Conservation (phyloP, 2,797 vertebrate genomes). For the Ambastaia sidthimunki region DNA sequence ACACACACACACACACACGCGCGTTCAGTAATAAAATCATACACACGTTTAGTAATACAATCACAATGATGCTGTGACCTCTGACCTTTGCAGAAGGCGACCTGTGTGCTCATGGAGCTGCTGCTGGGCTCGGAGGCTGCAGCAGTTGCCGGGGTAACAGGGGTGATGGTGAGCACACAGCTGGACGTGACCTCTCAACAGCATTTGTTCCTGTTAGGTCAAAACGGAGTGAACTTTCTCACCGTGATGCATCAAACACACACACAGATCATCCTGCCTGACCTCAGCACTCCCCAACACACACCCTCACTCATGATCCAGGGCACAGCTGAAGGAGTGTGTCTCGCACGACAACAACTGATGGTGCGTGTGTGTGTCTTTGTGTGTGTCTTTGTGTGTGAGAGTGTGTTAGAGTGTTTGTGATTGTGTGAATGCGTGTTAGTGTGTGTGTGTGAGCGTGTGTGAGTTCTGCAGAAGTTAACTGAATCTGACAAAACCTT, state of each 20-base stretch:
- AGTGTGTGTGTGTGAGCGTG: too few relatives aligned
- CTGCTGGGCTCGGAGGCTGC: conserved; percentile 75
- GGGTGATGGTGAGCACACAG: conserved; percentile 76
- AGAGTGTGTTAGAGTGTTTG: too few relatives aligned
- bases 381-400: too few relatives aligned
- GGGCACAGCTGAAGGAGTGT: conserved; percentile 80
- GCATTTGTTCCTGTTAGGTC: conserved; percentile 81
- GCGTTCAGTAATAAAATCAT: neutral
- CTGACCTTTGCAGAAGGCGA: conserved; percentile 73
- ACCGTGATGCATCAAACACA: conserved; percentile 84
- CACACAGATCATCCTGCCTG: conserved; percentile 83
- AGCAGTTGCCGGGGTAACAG: conserved; percentile 54
- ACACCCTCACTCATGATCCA: conserved; percentile 79
- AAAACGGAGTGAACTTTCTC: conserved; percentile 82
- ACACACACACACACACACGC: conserved; percentile 11
- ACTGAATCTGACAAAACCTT: neutral
- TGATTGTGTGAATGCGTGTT: too few relatives aligned
- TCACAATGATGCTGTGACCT: neutral
- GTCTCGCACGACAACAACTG: conserved; percentile 81
- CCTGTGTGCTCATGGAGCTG: conserved; percentile 78
- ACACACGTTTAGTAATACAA: neutral
- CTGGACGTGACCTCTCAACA: conserved; percentile 84
- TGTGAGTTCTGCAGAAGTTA: too few relatives aligned
- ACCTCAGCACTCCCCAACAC: conserved; percentile 78
- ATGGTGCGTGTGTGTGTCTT: conserved; percentile 68